These are phyloP conservation scores for Phytoseiulus persimilis DNA, from an alignment of 2,888 invertebrate genomes.

Conservation along the genomic window DNA sequence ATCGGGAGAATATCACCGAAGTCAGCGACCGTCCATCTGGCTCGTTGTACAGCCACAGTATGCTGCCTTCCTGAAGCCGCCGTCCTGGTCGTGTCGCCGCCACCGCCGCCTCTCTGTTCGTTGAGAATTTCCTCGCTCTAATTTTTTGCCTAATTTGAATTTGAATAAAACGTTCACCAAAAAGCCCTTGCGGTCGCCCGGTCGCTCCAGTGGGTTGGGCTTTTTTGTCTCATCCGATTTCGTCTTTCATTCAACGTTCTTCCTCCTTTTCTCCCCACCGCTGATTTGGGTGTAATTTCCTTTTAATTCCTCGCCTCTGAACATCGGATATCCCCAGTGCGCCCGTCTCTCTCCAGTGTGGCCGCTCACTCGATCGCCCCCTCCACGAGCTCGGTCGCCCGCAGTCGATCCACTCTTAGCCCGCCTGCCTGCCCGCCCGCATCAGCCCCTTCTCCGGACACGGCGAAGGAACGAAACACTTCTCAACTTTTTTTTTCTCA, in stretches of 20 bases:
- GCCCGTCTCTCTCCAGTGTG: neutral
- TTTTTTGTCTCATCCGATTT: constrained; percentile 14
- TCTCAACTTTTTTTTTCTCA: neutral
- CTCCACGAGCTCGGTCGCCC: neutral
- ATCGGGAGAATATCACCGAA: neutral
- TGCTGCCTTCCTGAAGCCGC: neutral
- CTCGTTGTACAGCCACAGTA: neutral
- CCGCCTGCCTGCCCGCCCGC: no score
- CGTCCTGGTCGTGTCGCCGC: no score
- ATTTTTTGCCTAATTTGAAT: constrained; percentile 26
- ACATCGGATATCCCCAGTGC: neutral
- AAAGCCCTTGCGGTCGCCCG: constrained; percentile 11
- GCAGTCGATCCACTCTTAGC: no score
- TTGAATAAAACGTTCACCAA: constrained; percentile 33
- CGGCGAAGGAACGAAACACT: neutral
- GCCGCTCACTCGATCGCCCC: neutral
- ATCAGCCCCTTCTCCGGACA: neutral
- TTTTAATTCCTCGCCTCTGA: constrained; percentile 13
- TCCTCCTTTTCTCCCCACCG: constrained; percentile 12
- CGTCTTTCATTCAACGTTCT: neutral
- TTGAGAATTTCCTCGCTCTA: neutral
- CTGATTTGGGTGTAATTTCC: constrained; percentile 18
- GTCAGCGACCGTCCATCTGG: neutral
- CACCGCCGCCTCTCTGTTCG: neutral
- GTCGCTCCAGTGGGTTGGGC: neutral